These are phyloP conservation scores for Syngnathus scovelli DNA, from an alignment of 2,113 vertebrate genomes.

Conservation along the genomic window DNA sequence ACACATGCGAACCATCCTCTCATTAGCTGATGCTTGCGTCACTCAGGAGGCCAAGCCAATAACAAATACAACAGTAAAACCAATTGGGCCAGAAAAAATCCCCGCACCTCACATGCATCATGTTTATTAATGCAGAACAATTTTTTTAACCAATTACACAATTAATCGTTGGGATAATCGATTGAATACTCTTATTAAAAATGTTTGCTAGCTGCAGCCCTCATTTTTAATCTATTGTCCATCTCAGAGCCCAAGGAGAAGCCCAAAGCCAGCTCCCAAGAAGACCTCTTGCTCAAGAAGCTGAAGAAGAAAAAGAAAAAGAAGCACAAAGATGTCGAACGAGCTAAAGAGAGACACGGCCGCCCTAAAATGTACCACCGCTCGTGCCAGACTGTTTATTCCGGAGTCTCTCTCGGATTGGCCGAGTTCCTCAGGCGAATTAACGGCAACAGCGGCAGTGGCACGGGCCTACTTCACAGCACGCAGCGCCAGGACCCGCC, in stretches of 20 bases:
- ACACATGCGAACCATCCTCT: too few species aligned
- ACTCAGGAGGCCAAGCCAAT: too few species aligned
- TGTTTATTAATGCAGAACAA: background rate
- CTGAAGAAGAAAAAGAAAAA: constrained; percentile 72
- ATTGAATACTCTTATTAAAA: background rate
- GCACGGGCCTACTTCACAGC: constrained; percentile 27
- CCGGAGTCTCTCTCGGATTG: constrained; percentile 51
- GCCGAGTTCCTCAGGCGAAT: constrained; percentile 55
- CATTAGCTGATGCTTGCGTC: too few species aligned
- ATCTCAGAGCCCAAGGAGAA: constrained; percentile 51
- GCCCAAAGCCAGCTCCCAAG: constrained; percentile 46
- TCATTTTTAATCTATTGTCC: background rate
- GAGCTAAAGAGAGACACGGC: constrained; percentile 52
- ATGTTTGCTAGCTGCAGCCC: background rate
- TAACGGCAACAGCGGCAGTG: constrained; percentile 51
- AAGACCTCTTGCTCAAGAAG: constrained; percentile 64
- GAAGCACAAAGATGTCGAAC: constrained; percentile 68
- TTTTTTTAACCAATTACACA: background rate
- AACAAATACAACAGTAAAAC: too few species aligned
- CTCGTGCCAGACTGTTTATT: constrained; percentile 61
- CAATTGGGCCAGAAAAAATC: too few species aligned
- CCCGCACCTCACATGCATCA: background rate
- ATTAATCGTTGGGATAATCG: background rate
- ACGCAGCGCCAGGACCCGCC: constrained; percentile 42
- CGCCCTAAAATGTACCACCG: constrained; percentile 65